Conservation (phyloP, 2,888 invertebrate species). For the Opisthograptis luteolata region DNA sequence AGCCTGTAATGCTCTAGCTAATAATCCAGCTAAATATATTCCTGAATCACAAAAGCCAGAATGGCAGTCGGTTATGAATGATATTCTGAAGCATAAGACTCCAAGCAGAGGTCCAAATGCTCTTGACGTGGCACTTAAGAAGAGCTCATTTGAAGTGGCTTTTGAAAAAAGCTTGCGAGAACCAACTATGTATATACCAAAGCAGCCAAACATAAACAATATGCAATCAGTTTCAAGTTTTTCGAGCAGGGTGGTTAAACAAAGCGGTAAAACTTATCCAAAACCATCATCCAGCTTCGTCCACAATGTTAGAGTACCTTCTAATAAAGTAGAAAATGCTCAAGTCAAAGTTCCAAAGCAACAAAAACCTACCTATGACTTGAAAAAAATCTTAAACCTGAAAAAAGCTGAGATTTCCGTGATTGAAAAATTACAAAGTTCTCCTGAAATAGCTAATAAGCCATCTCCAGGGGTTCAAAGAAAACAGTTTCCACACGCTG, state of each 20-base stretch:
- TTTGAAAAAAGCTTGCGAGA: slow-evolving; percentile 43
- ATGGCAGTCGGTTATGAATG: slow-evolving; percentile 71
- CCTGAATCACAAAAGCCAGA: slow-evolving; percentile 36
- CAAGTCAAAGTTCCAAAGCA: neutral
- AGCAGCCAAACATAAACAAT: neutral
- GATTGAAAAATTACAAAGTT: neutral
- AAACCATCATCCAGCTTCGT: neutral
- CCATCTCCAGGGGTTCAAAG: slow-evolving; percentile 30
- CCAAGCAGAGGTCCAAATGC: slow-evolving; percentile 68
- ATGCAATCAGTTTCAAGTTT: neutral
- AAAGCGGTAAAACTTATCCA: neutral
- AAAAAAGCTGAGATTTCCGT: slow-evolving; percentile 11
- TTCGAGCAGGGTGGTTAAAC: no score
- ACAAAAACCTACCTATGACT: neutral
- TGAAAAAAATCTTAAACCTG: slow-evolving; percentile 8
- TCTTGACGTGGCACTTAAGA: slow-evolving; percentile 62
- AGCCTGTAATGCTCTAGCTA: slow-evolving; percentile 5
- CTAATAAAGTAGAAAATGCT: slow-evolving; percentile 10
- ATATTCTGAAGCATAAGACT: slow-evolving; percentile 67
- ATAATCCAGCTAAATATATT: slow-evolving; percentile 18
- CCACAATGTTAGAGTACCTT: slow-evolving; percentile 5
- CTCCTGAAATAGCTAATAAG: slow-evolving; percentile 13
- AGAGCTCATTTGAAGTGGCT: slow-evolving; percentile 48
- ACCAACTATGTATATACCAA: slow-evolving; percentile 32
- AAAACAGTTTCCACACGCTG: slow-evolving; percentile 42